Conservation (phyloP, 2,888 invertebrate species). For the Orchesella flavescens region DNA sequence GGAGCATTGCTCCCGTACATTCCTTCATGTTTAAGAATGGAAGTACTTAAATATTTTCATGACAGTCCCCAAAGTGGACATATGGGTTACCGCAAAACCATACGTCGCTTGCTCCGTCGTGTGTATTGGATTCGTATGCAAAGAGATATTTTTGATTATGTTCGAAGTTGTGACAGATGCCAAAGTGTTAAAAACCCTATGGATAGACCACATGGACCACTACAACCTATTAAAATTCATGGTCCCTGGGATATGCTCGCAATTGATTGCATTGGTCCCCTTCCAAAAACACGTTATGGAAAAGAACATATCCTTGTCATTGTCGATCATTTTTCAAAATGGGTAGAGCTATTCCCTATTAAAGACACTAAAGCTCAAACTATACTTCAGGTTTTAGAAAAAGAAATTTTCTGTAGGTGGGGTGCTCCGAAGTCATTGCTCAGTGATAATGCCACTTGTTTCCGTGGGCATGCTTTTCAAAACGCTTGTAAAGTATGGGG, state of each 20-base stretch:
- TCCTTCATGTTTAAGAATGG: not conserved
- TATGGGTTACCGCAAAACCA: conserved; percentile 37
- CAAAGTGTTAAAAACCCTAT: conserved; percentile 15
- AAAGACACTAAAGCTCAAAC: conserved; percentile 35
- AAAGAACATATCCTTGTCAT: conserved; percentile 52
- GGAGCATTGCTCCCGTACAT: not conserved
- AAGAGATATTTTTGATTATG: conserved; percentile 18
- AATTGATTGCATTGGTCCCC: conserved; percentile 50
- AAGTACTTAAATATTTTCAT: conserved; percentile 25
- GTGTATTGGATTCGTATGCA: conserved; percentile 24
- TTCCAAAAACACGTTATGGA: conserved; percentile 4
- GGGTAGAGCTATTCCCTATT: conserved; percentile 61
- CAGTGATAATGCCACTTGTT: conserved; percentile 65
- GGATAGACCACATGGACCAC: conserved; percentile 16
- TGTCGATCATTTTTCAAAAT: conserved; percentile 46
- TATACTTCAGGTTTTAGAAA: conserved; percentile 30
- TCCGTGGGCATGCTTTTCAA: conserved; percentile 37
- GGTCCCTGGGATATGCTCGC: conserved; percentile 46
- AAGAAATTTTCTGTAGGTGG: conserved; percentile 53
- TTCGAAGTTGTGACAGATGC: conserved; percentile 10
- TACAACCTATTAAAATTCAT: conserved; percentile 25
- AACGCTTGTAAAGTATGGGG: conserved; percentile 41
- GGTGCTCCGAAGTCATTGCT: conserved; percentile 51
- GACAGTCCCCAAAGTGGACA: conserved; percentile 32
- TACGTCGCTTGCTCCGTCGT: not conserved